Conservation (phyloP, 2,888 invertebrate genomes). For the Xestia ashworthii region DNA sequence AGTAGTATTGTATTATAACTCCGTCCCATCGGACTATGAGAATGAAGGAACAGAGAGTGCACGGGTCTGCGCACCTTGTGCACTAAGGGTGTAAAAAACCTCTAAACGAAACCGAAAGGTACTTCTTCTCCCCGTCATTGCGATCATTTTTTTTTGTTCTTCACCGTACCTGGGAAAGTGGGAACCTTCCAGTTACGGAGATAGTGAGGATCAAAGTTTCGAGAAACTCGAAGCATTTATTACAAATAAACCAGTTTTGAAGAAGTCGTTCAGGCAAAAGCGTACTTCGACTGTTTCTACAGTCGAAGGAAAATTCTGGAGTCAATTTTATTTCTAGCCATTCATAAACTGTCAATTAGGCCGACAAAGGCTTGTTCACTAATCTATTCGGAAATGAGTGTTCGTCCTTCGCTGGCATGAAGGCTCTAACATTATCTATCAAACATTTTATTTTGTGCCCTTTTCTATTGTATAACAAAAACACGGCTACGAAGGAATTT, state of each 20-base stretch:
- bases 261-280: not conserved
- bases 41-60: too few relatives aligned
- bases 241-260: not conserved
- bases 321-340: not conserved
- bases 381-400: conserved; percentile 36
- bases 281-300: not conserved
- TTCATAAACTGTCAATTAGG: conserved; percentile 12
- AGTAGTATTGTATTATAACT: not conserved
- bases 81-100: too few relatives aligned
- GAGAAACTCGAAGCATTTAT: not conserved
- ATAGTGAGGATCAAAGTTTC: too few relatives aligned
- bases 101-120: too few relatives aligned
- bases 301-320: not conserved
- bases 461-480: conserved; percentile 12
- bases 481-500: conserved; percentile 19
- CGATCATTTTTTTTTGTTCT: too few relatives aligned
- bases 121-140: too few relatives aligned
- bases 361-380: conserved; percentile 7
- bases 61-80: too few relatives aligned
- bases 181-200: too few relatives aligned
- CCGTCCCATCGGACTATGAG: too few relatives aligned
- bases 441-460: conserved; percentile 37
- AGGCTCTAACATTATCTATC: not conserved
- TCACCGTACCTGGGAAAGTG: too few relatives aligned
- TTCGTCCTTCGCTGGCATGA: conserved; percentile 15